Evolutionary conservation across 2,113 vertebrate genomes (phyloP).

Genomic region (Vombatus ursinus): DNA sequence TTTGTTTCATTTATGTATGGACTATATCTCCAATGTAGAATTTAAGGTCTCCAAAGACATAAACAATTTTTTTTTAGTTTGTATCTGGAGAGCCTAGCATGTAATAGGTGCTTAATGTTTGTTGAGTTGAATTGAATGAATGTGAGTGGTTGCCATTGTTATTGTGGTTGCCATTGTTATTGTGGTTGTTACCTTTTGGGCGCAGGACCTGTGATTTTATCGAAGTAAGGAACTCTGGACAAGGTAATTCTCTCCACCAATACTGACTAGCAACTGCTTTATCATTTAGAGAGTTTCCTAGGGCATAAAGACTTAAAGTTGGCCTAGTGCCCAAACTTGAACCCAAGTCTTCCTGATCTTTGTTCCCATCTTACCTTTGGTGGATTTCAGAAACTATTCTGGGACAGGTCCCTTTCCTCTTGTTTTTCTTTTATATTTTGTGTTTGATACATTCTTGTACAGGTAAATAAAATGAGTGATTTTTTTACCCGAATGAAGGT

Average conservation of each 20-base stretch:
- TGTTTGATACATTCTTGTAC: background rate
- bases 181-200: too few species aligned
- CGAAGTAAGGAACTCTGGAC: background rate
- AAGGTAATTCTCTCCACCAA: background rate
- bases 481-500: background rate
- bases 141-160: too few species aligned
- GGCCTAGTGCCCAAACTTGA: background rate
- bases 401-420: background rate
- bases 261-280: background rate
- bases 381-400: background rate
- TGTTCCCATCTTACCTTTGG: background rate
- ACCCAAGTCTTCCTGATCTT: background rate
- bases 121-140: background rate
- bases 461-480: background rate
- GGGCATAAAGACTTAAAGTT: background rate
- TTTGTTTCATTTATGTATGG: background rate
- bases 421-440: background rate
- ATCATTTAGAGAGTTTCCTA: background rate
- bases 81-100: background rate
- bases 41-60: background rate
- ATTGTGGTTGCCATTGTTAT: too few species aligned
- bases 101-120: background rate
- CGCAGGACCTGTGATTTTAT: background rate
- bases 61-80: background rate
- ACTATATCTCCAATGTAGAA: background rate